A percentile compares a stretch with the other conserved stretches of the same genome.
phyloP scores from a whole-genome alignment of 1,140 invertebrate species.

The Berghia stephanieae region DNA sequence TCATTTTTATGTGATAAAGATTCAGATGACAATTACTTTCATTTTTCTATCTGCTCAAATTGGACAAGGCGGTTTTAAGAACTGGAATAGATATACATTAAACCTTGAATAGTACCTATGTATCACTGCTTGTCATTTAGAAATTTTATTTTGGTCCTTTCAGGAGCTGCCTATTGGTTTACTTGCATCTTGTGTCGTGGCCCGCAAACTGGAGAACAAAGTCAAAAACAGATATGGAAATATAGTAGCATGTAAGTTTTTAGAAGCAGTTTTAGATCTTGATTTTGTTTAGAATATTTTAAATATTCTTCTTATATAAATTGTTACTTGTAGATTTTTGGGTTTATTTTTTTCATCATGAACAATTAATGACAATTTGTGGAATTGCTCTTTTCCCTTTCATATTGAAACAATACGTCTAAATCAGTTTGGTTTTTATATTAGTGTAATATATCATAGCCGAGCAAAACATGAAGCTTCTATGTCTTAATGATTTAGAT shows the following conservation, averaged over 20 bases:
- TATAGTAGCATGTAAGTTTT: conserved; percentile 88
- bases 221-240: conserved; percentile 94
- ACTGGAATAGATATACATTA: background rate
- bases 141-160: conserved; percentile 18
- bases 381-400: too few species aligned
- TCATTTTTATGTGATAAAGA: too few species aligned
- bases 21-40: too few species aligned
- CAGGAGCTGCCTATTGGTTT: conserved; percentile 61
- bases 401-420: too few species aligned
- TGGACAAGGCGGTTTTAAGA: too few species aligned
- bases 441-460: too few species aligned
- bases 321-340: background rate
- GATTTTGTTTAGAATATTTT: background rate
- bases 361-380: background rate
- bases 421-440: too few species aligned
- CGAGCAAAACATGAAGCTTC: too few species aligned
- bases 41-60: too few species aligned
- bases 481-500: too few species aligned
- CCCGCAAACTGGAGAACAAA: conserved; percentile 79
- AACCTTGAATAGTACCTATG: background rate
- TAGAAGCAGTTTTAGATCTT: background rate
- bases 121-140: background rate
- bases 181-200: conserved; percentile 54
- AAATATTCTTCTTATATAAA: background rate
- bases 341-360: background rate